phyloP scores from a whole-genome alignment of 1,140 invertebrate species.

The Cydia amplana region DNA sequence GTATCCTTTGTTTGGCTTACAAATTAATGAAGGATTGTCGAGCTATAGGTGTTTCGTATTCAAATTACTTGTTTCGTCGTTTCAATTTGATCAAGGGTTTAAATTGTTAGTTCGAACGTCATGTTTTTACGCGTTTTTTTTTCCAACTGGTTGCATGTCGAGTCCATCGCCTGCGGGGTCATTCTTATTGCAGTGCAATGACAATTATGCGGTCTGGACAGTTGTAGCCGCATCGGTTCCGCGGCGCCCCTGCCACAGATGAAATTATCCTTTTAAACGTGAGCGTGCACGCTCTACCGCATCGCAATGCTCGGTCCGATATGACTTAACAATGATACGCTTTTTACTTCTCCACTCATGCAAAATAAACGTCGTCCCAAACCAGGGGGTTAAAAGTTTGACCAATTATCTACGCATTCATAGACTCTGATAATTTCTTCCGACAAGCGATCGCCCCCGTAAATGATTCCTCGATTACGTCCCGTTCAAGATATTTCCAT shows the following conservation, averaged over 20 bases:
- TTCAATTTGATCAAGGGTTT: slow-evolving; percentile 40
- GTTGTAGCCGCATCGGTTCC: slow-evolving; percentile 47
- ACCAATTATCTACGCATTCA: slow-evolving; percentile 65
- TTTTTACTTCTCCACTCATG: slow-evolving; percentile 61
- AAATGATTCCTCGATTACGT: slow-evolving; percentile 74
- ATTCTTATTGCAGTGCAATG: slow-evolving; percentile 19
- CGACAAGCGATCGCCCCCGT: slow-evolving; percentile 64
- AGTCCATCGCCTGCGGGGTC: slow-evolving; percentile 31
- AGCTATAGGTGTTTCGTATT: slow-evolving; percentile 52
- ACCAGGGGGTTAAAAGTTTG: slow-evolving; percentile 46
- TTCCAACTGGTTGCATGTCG: slow-evolving; percentile 31
- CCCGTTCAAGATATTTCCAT: slow-evolving; percentile 75
- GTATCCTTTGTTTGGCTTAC: slow-evolving; percentile 61
- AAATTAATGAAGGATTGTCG: slow-evolving; percentile 74
- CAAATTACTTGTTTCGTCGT: slow-evolving; percentile 40
- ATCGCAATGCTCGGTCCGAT: slow-evolving; percentile 60
- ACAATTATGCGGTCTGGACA: slow-evolving; percentile 38
- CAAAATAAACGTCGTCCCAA: slow-evolving; percentile 62
- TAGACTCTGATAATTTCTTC: slow-evolving; percentile 55
- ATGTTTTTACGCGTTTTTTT: slow-evolving; percentile 5
- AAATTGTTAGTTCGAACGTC: not conserved
- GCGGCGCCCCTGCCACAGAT: slow-evolving; percentile 52
- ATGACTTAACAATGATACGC: slow-evolving; percentile 57
- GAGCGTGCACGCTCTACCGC: slow-evolving; percentile 58
- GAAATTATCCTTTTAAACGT: slow-evolving; percentile 69